phyloP scores from a whole-genome alignment of 2,113 vertebrate species.

The Ascaphus truei region DNA sequence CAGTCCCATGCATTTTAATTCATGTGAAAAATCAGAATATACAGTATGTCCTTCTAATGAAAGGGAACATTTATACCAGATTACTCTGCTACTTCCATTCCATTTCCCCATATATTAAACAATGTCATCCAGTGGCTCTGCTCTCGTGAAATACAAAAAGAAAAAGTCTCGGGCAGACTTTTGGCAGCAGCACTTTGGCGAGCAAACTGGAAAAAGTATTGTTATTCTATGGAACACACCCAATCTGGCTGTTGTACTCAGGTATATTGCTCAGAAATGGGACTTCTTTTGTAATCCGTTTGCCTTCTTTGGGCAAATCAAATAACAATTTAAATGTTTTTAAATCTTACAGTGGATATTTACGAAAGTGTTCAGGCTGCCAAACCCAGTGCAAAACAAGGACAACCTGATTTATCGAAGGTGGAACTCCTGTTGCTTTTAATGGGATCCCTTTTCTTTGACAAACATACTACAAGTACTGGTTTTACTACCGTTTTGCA shows the following conservation, averaged over 20 bases:
- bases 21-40: no score
- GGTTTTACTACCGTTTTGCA: no score
- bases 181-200: constrained; percentile 20
- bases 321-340: neutral
- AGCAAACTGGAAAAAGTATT: constrained; percentile 31
- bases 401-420: no score
- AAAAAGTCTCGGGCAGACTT: constrained; percentile 23
- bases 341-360: no score
- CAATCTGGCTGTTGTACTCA: constrained; percentile 20
- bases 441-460: no score
- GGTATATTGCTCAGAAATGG: constrained; percentile 19
- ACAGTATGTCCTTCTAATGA: constrained; percentile 18
- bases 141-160: constrained; percentile 16
- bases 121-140: constrained; percentile 21
- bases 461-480: no score
- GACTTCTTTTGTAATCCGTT: constrained; percentile 7
- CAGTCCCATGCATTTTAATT: no score
- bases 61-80: constrained; percentile 27
- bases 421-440: no score
- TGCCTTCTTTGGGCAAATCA: constrained; percentile 16
- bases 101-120: constrained; percentile 20
- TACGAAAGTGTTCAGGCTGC: no score
- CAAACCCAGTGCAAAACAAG: no score
- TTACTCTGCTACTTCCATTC: constrained; percentile 24
- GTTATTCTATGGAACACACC: constrained; percentile 26